Evolutionary conservation across 2,113 vertebrate species (phyloP), one percentile per base, ranked within the genome.

Genomic region (Ascaphus truei): DNA sequence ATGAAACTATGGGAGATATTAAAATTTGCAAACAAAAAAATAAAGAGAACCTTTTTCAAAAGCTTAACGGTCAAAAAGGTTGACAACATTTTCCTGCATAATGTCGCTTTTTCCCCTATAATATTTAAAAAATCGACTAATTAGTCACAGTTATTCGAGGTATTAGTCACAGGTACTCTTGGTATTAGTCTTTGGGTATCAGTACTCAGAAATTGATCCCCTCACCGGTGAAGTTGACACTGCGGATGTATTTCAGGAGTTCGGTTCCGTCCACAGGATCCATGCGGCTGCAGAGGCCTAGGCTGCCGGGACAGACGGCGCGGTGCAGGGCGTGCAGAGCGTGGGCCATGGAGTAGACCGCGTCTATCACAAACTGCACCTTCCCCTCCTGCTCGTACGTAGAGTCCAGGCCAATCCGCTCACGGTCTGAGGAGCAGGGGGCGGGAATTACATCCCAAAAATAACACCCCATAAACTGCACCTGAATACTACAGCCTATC

Each of bases 301-400:
- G 88, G 10, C 91, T 93, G 41, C 94, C 95, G 0, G 92, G 92
- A 60, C 96, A 98, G 64, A 98, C 85, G 56, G 92, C 89, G 48
- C 89, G 92, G 85, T 98, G 95, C 93, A 98, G 96, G 81, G 91
- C 92, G 23, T 98, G 95, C 55, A 98, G 87, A 0, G 95, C 95
- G 0, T 98, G 94, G 8, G 95, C 96, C 95, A 95, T 97, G 79
- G 95, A 86, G 0, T 98, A 98, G 45, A 98, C 92, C 0, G 96
- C 96, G 0, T 98, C 96, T 0, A 98, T 94, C 71, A 98, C 96
- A 13, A 98, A 98, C 74, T 98, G 95, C 7, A 98, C 96, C 71
- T 98, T 98, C 58, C 96, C 96, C 75, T 98, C 96, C 78, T 98
- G 96, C 69, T 98, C 96, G 0, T 98, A 98, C 0, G 90, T 87